Evolutionary conservation across 2,888 invertebrate species (phyloP).

Genomic region (Cephonodes hylas): DNA sequence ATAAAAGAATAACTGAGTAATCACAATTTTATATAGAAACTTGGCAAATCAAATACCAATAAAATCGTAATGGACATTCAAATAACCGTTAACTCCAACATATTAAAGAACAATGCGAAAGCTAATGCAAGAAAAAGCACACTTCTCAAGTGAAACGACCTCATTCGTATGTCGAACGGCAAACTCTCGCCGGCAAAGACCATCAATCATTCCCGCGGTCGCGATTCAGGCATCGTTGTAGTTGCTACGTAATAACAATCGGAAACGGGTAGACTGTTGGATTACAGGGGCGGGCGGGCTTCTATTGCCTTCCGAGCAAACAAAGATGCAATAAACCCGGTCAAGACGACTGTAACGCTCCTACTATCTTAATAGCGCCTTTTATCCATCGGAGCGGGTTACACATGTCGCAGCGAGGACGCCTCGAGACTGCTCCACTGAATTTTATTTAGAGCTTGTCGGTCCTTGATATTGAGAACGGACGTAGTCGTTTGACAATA

Average conservation of each 20-base stretch:
- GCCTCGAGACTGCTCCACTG: slow-evolving; percentile 36
- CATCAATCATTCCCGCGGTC: slow-evolving; percentile 35
- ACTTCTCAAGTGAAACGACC: slow-evolving; percentile 13
- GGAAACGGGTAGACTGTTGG: slow-evolving; percentile 58
- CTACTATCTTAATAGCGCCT: slow-evolving; percentile 54
- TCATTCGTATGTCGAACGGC: slow-evolving; percentile 15
- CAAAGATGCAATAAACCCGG: slow-evolving; percentile 65
- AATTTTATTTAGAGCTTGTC: slow-evolving; percentile 39
- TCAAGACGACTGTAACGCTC: slow-evolving; percentile 51
- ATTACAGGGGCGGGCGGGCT: slow-evolving; percentile 50
- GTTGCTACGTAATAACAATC: slow-evolving; percentile 66
- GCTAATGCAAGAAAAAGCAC: neutral
- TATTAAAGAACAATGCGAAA: slow-evolving; percentile 4
- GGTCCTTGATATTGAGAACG: slow-evolving; percentile 14
- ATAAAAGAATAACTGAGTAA: too few relatives aligned
- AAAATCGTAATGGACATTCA: neutral
- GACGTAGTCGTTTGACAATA: slow-evolving; percentile 3
- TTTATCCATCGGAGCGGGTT: slow-evolving; percentile 54
- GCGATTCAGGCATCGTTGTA: slow-evolving; percentile 31
- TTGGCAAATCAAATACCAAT: neutral
- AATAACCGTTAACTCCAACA: neutral
- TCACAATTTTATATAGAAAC: neutral
- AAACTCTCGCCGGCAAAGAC: slow-evolving; percentile 20
- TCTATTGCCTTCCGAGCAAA: slow-evolving; percentile 60
- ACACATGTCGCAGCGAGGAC: slow-evolving; percentile 57